Evolutionary conservation across 2,113 vertebrate genomes (phyloP), one percentile per base, ranked within the genome.

Genomic region (Leptobrachium leishanense): DNA sequence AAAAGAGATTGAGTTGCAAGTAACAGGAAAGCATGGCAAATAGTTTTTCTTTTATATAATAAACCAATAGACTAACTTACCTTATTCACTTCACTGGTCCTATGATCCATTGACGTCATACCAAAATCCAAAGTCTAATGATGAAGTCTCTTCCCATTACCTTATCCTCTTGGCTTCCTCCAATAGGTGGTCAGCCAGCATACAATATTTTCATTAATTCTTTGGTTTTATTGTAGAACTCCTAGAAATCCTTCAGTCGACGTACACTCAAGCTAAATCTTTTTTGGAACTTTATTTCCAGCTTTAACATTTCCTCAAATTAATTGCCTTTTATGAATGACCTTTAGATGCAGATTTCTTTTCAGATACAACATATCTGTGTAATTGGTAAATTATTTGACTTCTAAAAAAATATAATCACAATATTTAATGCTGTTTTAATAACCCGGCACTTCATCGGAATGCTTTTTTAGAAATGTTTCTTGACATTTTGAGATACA

Each of bases 401-500:
- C 43, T 63, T 74, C 59, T 53, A 64, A 43, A 64, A 50, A 80
- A 68, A 31, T 31, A 31, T 31, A 31, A 68, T 80, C 64, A 65
- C 44, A 74, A 43, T 72, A 64, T 80, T 79, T 74, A 81, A 74
- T 74, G 71, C 43, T 81, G 70, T 80, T 54, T 79, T 81, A 81
- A 74, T 74, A 74, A 74, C 65, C 74, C 72, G 42, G 54, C 53
- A 39, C 78, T 62, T 41, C 55, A 81, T 53, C 54, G 73, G 64
- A 20, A 81, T 68, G 72, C 46, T 50, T 74, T 81, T 65, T 74
- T 63, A 46, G 71, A 74, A 54, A 41, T 42, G 65, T 74, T 81
- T 74, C 78, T 68, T 81, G 78, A 81, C 78, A 81, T 74, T 79
- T 81, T 81, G 72, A 74, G 78, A 81, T 74, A 72, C 46, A 43